Percentiles rank a stretch among this genome's conserved stretches.
These are phyloP conservation scores for Psilopsiagon aymara DNA, from an alignment of 2,113 vertebrate genomes.

Conservation along the genomic window DNA sequence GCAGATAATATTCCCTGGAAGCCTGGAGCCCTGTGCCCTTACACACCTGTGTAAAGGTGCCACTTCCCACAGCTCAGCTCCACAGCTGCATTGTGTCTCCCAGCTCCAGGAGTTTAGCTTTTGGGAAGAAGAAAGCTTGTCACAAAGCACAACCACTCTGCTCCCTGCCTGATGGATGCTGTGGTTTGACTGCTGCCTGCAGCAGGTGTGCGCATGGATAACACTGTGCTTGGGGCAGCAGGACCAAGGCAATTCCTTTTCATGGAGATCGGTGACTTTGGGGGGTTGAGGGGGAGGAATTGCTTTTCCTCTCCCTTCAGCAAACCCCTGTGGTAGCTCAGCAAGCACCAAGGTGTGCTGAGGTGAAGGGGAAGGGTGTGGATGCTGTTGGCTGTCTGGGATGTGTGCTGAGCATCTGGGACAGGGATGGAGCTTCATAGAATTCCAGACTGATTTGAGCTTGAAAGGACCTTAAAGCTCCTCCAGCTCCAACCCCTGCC, in stretches of 20 bases:
- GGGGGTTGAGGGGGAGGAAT: background rate
- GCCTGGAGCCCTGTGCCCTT: background rate
- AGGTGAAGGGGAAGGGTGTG: fast-evolving
- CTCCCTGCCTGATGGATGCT: background rate
- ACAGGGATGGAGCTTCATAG: background rate
- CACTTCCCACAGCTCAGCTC: background rate
- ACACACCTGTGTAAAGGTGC: fast-evolving
- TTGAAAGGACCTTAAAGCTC: background rate
- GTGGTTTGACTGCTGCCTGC: background rate
- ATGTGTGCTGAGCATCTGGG: fast-evolving
- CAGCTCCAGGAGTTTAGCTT: background rate
- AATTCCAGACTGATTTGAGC: background rate
- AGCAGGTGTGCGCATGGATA: background rate
- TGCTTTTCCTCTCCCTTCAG: background rate
- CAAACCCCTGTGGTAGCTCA: background rate
- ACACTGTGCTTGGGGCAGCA: fast-evolving
- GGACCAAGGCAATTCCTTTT: background rate
- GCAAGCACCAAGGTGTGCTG: fast-evolving
- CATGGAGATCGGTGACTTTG: background rate
- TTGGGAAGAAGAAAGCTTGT: background rate
- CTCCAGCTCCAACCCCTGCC: background rate
- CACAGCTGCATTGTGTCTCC: fast-evolving
- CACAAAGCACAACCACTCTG: background rate
- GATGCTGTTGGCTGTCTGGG: background rate
- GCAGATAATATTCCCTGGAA: background rate